Percentiles rank a stretch among this genome's conserved stretches.
These are phyloP conservation scores for Paramormyrops hopkinsi DNA, from an alignment of 2,797 vertebrate species.

Conservation along the genomic window DNA sequence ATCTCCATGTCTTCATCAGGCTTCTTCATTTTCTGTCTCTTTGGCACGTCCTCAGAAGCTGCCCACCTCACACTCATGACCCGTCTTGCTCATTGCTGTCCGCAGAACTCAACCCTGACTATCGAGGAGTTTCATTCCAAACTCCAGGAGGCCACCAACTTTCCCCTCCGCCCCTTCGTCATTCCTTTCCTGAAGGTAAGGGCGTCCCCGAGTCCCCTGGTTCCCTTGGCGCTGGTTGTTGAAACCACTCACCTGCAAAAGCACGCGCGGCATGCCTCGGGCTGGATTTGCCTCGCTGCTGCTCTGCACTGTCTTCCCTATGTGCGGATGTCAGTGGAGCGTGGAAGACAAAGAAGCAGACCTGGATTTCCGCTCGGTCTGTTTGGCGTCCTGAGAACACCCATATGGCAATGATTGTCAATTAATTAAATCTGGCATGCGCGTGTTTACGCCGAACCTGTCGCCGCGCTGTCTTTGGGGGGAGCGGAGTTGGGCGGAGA, in stretches of 20 bases:
- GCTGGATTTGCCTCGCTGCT: background rate
- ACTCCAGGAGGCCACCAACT: slow-evolving; percentile 95
- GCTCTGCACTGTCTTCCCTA: background rate
- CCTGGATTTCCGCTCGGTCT: slow-evolving; percentile 17
- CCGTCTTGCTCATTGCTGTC: background rate
- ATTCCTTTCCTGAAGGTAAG: slow-evolving; percentile 96
- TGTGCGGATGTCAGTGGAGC: slow-evolving; percentile 26
- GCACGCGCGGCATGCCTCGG: background rate
- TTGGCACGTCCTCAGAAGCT: background rate
- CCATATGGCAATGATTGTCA: slow-evolving; percentile 47
- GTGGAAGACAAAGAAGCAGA: slow-evolving; percentile 23
- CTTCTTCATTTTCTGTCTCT: background rate
- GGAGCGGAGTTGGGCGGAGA: fast-evolving
- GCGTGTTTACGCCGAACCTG: slow-evolving; percentile 35
- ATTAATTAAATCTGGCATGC: slow-evolving; percentile 43
- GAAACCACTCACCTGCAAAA: background rate
- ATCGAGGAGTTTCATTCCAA: slow-evolving; percentile 95
- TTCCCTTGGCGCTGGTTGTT: background rate
- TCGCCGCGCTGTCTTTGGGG: slow-evolving; percentile 26
- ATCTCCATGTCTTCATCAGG: background rate
- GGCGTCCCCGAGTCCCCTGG: background rate
- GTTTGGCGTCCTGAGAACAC: slow-evolving; percentile 21
- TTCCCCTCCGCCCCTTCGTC: slow-evolving; percentile 92
- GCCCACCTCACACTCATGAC: background rate
- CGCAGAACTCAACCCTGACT: slow-evolving; percentile 80